Evolutionary conservation across 2,113 vertebrate species (phyloP).

Genomic region (Engystomops pustulosus): DNA sequence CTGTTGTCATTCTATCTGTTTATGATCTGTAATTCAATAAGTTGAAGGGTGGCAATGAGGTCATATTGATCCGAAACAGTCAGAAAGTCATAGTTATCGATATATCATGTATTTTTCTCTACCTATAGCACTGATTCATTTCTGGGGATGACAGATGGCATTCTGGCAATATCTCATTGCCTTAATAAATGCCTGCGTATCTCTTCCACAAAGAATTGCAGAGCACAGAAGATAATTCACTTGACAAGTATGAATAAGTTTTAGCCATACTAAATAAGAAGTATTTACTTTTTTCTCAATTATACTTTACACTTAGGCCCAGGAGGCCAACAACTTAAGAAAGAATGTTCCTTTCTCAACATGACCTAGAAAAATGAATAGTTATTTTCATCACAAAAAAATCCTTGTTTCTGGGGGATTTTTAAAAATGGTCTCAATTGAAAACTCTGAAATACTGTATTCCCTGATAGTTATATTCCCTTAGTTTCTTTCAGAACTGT

Average conservation of each 20-base stretch:
- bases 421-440: neutral
- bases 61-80: slow-evolving; percentile 54
- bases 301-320: slow-evolving; percentile 28
- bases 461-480: no score
- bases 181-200: slow-evolving; percentile 44
- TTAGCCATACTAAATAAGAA: slow-evolving; percentile 42
- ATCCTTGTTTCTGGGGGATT: neutral
- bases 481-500: neutral
- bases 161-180: slow-evolving; percentile 40
- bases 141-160: slow-evolving; percentile 30
- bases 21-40: slow-evolving; percentile 55
- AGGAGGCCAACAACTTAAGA: slow-evolving; percentile 25
- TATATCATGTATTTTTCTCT: slow-evolving; percentile 49
- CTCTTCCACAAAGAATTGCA: slow-evolving; percentile 43
- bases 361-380: slow-evolving; percentile 14
- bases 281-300: slow-evolving; percentile 30
- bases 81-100: slow-evolving; percentile 38
- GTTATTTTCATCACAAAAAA: slow-evolving; percentile 1
- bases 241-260: slow-evolving; percentile 45
- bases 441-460: neutral
- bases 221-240: slow-evolving; percentile 39
- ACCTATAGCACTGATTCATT: slow-evolving; percentile 42
- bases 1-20: slow-evolving; percentile 45
- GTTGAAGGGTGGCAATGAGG: slow-evolving; percentile 56
- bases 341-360: neutral